These are phyloP conservation scores for Phalacrocorax pelagicus DNA, from an alignment of 2,113 vertebrate species.

Conservation along the genomic window DNA sequence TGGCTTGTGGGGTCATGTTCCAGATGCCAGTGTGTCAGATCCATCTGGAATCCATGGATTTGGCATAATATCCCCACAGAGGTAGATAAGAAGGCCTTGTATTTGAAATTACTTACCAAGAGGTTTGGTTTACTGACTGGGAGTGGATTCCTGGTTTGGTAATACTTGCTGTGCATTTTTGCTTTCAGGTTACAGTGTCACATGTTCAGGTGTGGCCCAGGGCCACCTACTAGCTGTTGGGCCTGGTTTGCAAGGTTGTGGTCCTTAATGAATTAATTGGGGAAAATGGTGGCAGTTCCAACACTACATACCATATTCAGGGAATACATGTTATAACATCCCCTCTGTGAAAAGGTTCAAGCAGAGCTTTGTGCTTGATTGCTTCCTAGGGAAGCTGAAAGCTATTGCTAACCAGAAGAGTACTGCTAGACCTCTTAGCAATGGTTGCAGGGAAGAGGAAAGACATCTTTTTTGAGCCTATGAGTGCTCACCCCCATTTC, in stretches of 20 bases:
- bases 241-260: background rate
- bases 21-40: background rate
- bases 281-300: background rate
- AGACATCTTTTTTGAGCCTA: background rate
- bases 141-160: background rate
- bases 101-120: background rate
- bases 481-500: background rate
- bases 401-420: fast-evolving
- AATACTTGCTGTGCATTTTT: background rate
- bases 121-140: background rate
- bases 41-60: background rate
- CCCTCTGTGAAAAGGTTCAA: background rate
- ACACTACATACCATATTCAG: background rate
- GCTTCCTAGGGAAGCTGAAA: background rate
- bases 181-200: background rate
- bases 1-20: background rate
- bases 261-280: background rate
- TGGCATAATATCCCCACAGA: background rate
- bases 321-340: background rate
- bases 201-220: background rate
- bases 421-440: background rate
- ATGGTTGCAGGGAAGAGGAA: background rate
- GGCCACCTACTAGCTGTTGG: background rate
- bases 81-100: background rate
- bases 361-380: background rate